Conservation (phyloP, 2,113 vertebrate genomes). For the Aphyosemion australe region DNA sequence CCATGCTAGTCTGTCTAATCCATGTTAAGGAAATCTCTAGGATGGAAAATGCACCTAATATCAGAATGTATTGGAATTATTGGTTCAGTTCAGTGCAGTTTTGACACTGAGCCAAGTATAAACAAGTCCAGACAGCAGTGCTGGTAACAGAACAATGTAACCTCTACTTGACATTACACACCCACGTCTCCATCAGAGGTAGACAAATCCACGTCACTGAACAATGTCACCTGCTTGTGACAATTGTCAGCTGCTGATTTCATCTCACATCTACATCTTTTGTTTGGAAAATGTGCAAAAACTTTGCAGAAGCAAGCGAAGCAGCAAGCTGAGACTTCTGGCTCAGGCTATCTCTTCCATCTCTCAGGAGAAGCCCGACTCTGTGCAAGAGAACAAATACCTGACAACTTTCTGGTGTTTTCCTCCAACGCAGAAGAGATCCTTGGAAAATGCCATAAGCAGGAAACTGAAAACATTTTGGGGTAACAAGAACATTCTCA, state of each 20-base stretch:
- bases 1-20: neutral
- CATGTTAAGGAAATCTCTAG: neutral
- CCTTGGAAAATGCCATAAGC: no score
- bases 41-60: neutral
- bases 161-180: slow-evolving; percentile 35
- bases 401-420: no score
- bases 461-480: no score
- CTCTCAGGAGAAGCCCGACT: no score
- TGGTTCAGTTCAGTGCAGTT: neutral
- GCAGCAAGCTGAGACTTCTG: no score
- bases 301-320: no score
- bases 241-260: neutral
- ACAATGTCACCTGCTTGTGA: slow-evolving; percentile 33
- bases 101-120: neutral
- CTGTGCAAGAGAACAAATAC: no score
- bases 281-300: no score
- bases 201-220: slow-evolving; percentile 36
- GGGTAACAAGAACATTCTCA: no score
- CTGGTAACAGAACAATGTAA: slow-evolving; percentile 5
- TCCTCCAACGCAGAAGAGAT: no score
- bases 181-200: slow-evolving; percentile 4
- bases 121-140: neutral
- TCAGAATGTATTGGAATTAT: neutral
- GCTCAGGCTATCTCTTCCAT: no score
- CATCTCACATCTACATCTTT: no score